Evolutionary conservation across 2,113 vertebrate species (phyloP).

Genomic region (Etheostoma spectabile): DNA sequence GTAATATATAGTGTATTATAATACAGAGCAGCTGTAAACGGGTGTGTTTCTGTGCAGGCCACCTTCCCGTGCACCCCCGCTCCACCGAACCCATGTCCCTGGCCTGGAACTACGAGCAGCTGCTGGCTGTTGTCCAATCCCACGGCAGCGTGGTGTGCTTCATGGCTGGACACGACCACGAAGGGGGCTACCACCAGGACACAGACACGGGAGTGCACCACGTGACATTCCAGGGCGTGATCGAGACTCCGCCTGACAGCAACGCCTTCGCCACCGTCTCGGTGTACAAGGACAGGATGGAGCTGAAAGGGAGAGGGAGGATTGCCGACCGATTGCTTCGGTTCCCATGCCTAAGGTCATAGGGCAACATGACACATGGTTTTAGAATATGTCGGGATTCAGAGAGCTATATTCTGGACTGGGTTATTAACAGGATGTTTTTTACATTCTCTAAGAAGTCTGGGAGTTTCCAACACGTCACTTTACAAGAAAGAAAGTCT

Average conservation of each 20-base stretch:
- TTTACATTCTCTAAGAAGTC: not conserved
- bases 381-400: not conserved
- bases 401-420: not conserved
- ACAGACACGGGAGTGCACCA: constrained; percentile 88
- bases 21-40: too few relatives aligned
- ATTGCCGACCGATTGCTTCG: constrained; percentile 84
- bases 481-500: not conserved
- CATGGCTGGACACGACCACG: constrained; percentile 92
- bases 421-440: not conserved
- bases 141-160: constrained; percentile 91
- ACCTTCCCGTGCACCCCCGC: constrained; percentile 90
- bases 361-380: not conserved
- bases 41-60: constrained; percentile 82
- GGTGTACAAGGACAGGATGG: constrained; percentile 90
- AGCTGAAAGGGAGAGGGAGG: constrained; percentile 90
- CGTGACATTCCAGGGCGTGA: constrained; percentile 90
- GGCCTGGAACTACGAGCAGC: constrained; percentile 90
- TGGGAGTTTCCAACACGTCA: not conserved
- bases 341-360: constrained; percentile 50
- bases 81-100: constrained; percentile 85
- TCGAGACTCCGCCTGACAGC: constrained; percentile 89
- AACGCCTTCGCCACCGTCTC: constrained; percentile 90
- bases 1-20: not conserved
- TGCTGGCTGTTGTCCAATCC: constrained; percentile 84
- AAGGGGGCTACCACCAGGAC: constrained; percentile 88